These are phyloP conservation scores for Sebastes wilsoni DNA, from an alignment of 2,797 vertebrate species.

Conservation along the genomic window DNA sequence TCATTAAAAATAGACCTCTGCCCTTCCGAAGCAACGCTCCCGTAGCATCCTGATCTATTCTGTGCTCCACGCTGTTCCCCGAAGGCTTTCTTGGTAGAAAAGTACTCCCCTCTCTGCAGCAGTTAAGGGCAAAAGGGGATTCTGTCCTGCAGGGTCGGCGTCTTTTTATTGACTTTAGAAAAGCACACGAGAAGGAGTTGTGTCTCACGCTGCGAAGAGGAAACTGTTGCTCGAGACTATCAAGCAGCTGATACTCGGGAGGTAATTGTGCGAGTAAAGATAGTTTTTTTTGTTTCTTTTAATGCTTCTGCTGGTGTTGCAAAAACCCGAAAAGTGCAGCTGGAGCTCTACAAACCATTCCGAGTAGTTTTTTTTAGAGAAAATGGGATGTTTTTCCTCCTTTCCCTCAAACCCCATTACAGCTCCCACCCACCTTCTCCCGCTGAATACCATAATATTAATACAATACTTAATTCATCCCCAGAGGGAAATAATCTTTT, in stretches of 20 bases:
- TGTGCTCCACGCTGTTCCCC: constrained; percentile 49
- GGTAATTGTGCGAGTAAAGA: constrained; percentile 40
- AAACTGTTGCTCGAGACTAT: constrained; percentile 44
- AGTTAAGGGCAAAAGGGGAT: constrained; percentile 53
- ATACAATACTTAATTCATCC: constrained; percentile 31
- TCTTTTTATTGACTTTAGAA: constrained; percentile 68
- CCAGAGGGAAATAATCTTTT: constrained; percentile 20
- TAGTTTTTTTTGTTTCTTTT: neutral
- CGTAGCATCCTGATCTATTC: constrained; percentile 61
- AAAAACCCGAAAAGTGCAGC: neutral
- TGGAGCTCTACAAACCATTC: constrained; percentile 14
- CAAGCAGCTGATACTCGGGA: constrained; percentile 42
- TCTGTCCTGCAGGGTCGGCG: constrained; percentile 36
- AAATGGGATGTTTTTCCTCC: neutral
- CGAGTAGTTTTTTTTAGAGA: neutral
- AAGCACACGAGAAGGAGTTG: constrained; percentile 30
- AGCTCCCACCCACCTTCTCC: neutral
- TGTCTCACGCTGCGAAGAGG: constrained; percentile 10
- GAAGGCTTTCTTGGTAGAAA: constrained; percentile 50
- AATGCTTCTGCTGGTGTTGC: constrained; percentile 16
- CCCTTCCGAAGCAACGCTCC: constrained; percentile 53
- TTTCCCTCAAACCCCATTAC: neutral
- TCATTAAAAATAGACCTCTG: constrained; percentile 80
- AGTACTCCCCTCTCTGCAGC: constrained; percentile 42
- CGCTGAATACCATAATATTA: constrained; percentile 16